Conservation (phyloP, 1,140 invertebrate genomes). For the Drosophila nebulosa region DNA sequence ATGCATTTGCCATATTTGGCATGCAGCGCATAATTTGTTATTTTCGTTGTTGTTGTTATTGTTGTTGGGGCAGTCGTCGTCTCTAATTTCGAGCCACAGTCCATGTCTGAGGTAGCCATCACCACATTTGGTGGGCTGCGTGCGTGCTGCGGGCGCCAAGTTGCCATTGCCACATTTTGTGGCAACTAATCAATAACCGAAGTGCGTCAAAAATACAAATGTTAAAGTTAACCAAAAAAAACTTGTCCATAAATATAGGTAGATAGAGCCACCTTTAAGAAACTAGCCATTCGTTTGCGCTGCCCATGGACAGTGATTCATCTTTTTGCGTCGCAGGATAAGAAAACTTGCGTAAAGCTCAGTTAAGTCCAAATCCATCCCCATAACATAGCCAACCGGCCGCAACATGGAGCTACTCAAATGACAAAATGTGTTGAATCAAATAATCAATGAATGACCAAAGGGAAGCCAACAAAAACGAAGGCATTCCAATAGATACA, state of each 20-base stretch:
- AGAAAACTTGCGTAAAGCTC: not conserved
- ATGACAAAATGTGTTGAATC: constrained; percentile 15
- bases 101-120: not conserved
- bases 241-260: constrained; percentile 14
- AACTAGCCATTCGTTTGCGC: not conserved
- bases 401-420: constrained; percentile 44
- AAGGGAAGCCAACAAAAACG: constrained; percentile 68
- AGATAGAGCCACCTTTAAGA: constrained; percentile 8
- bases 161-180: constrained; percentile 78
- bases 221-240: constrained; percentile 42
- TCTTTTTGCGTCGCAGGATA: constrained; percentile 48
- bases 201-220: constrained; percentile 74
- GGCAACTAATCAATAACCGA: constrained; percentile 71
- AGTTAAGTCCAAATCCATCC: too few species aligned
- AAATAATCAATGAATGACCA: constrained; percentile 75
- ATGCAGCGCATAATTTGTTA: constrained; percentile 65
- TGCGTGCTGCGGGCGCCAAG: constrained; percentile 55
- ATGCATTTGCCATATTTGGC: constrained; percentile 50
- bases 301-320: constrained; percentile 42
- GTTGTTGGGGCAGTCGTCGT: constrained; percentile 36
- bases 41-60: constrained; percentile 65
- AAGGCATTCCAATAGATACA: constrained; percentile 71
- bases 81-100: not conserved
- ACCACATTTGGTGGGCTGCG: constrained; percentile 4
- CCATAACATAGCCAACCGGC: constrained; percentile 24